Percentiles rank a stretch among this genome's conserved stretches.
Evolutionary conservation across 2,113 vertebrate species (phyloP).

Genomic region (Butorides virescens): DNA sequence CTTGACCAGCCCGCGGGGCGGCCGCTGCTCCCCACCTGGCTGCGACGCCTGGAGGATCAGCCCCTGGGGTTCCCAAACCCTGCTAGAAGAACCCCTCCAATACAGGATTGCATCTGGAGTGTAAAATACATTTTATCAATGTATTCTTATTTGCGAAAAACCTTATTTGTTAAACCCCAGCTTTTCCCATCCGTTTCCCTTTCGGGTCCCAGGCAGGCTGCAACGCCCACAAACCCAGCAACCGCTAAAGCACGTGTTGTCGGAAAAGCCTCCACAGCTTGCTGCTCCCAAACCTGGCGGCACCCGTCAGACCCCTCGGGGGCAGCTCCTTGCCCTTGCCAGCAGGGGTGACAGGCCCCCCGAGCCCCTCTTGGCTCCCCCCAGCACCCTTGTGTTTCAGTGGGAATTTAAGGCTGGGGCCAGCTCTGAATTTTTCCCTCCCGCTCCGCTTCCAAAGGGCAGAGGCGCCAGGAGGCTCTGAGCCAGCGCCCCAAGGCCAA

Average conservation of each 20-base stretch:
- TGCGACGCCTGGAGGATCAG: neutral
- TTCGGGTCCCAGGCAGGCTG: neutral
- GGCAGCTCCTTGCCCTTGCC: neutral
- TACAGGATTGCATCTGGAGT: neutral
- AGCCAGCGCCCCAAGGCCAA: neutral
- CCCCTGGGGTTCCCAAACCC: neutral
- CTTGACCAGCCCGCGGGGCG: neutral
- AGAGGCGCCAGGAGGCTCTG: neutral
- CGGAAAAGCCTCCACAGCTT: neutral
- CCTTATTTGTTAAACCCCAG: neutral
- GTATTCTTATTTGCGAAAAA: neutral
- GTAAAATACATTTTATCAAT: neutral
- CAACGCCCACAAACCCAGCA: neutral
- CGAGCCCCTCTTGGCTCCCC: neutral
- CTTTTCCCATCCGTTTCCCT: neutral
- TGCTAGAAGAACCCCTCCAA: neutral
- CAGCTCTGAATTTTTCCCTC: no score
- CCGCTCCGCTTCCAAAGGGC: neutral
- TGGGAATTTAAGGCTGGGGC: neutral
- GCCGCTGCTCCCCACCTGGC: neutral
- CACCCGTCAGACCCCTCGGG: neutral
- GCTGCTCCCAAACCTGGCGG: neutral
- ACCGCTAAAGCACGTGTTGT: neutral
- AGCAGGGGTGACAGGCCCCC: neutral
- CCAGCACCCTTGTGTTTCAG: fast-evolving